A percentile compares a stretch with the other conserved stretches of the same genome.
These are phyloP conservation scores for Ennomos erosarius DNA, from an alignment of 2,888 invertebrate species.

Conservation along the genomic window DNA sequence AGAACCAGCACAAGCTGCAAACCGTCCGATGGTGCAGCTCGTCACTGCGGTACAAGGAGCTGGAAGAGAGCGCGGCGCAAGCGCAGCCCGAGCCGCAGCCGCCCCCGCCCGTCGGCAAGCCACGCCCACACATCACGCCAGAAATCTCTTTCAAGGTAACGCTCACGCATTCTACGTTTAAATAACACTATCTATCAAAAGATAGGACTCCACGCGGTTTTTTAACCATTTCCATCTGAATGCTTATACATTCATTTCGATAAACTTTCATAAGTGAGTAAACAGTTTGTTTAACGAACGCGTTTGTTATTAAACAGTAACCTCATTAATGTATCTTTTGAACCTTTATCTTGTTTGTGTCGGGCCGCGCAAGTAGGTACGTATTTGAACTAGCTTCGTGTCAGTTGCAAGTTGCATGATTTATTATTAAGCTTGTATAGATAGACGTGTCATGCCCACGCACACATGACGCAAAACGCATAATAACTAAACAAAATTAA, in stretches of 20 bases:
- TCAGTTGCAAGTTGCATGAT: slow-evolving; percentile 47
- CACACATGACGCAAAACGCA: slow-evolving; percentile 46
- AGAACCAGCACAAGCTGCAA: slow-evolving; percentile 89
- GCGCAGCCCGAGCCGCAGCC: slow-evolving; percentile 57
- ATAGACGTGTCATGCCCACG: slow-evolving; percentile 41
- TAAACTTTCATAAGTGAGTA: slow-evolving; percentile 28
- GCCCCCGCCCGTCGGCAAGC: slow-evolving; percentile 52
- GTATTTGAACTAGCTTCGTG: slow-evolving; percentile 52
- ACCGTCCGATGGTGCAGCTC: slow-evolving; percentile 86
- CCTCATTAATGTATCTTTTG: slow-evolving; percentile 49
- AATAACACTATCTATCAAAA: too few species aligned
- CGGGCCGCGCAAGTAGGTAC: slow-evolving; percentile 42
- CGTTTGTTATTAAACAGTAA: slow-evolving; percentile 47
- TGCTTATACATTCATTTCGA: slow-evolving; percentile 16
- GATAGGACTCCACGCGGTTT: too few species aligned
- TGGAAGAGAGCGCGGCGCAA: slow-evolving; percentile 67
- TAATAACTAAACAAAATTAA: slow-evolving; percentile 4
- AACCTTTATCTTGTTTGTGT: slow-evolving; percentile 68
- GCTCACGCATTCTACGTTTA: too few species aligned
- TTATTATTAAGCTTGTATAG: slow-evolving; percentile 38
- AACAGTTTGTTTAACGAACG: slow-evolving; percentile 29
- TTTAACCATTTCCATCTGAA: background rate
- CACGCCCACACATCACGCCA: slow-evolving; percentile 67
- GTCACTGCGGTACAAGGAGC: slow-evolving; percentile 77
- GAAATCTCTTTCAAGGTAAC: slow-evolving; percentile 85